Conservation (phyloP, 2,888 invertebrate species). For the Scrobipalpa atriplicella region DNA sequence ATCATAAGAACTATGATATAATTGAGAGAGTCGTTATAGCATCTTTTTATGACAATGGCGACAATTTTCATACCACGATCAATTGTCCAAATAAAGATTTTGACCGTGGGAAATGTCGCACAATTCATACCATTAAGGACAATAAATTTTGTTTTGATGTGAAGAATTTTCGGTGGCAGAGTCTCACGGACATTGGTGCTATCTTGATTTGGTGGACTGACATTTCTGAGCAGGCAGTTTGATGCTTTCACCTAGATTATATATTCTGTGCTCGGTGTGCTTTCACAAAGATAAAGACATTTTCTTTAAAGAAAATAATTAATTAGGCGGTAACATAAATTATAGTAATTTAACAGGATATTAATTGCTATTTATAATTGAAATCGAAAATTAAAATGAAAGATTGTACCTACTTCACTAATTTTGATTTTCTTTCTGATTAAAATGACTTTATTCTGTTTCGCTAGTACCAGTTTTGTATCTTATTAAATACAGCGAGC, state of each 20-base stretch:
- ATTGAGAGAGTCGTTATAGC: background rate
- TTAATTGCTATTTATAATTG: too few species aligned
- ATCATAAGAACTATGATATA: slow-evolving; percentile 19
- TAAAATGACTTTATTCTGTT: too few species aligned
- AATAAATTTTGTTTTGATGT: background rate
- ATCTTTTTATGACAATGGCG: slow-evolving; percentile 13
- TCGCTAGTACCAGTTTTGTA: too few species aligned
- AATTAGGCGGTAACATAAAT: too few species aligned
- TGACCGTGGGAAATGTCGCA: slow-evolving; percentile 17
- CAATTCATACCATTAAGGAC: background rate
- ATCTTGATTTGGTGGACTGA: slow-evolving; percentile 2
- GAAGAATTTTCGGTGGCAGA: slow-evolving; percentile 9
- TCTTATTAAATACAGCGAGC: too few species aligned
- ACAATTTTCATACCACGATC: slow-evolving; percentile 9
- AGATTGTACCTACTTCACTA: too few species aligned
- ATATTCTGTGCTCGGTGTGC: too few species aligned
- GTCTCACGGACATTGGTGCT: slow-evolving; percentile 1
- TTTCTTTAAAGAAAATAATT: too few species aligned
- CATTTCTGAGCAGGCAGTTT: background rate
- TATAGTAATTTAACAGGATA: too few species aligned
- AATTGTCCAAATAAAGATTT: slow-evolving; percentile 22
- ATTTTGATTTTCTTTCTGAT: too few species aligned
- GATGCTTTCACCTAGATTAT: slow-evolving; percentile 13
- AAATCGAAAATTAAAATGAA: too few species aligned
- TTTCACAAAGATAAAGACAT: too few species aligned